Evolutionary conservation across 1,140 invertebrate genomes (phyloP).

Genomic region (Belonocnema kinseyi): DNA sequence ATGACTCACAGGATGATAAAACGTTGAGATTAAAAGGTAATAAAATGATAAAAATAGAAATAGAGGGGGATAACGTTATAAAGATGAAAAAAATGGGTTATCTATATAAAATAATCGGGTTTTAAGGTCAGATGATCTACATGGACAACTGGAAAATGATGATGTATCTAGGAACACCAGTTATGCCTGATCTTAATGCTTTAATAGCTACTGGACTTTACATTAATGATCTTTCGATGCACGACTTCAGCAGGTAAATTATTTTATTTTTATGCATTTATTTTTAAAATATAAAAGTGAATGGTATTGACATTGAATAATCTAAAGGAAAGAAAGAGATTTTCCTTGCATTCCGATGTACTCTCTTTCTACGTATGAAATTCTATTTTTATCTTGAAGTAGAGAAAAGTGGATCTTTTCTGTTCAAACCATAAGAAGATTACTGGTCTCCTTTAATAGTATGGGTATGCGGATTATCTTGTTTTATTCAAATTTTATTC

Average conservation of each 20-base stretch:
- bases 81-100: too few species aligned
- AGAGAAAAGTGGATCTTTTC: too few species aligned
- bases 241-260: conserved; percentile 93
- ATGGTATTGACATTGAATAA: too few species aligned
- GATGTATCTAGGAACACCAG: conserved; percentile 96
- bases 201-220: conserved; percentile 93
- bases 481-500: too few species aligned
- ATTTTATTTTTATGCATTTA: neutral
- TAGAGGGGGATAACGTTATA: neutral
- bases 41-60: neutral
- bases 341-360: too few species aligned
- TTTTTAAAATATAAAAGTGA: too few species aligned
- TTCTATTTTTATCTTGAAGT: too few species aligned
- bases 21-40: conserved; percentile 89
- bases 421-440: too few species aligned
- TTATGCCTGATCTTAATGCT: conserved; percentile 94
- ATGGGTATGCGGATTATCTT: too few species aligned
- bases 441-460: too few species aligned
- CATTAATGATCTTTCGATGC: conserved; percentile 98
- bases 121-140: conserved; percentile 96
- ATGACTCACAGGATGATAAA: conserved; percentile 80
- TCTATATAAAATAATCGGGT: conserved; percentile 38
- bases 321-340: too few species aligned
- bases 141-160: conserved; percentile 99
- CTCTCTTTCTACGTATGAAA: too few species aligned